These are phyloP conservation scores for Sula dactylatra DNA, from an alignment of 2,113 vertebrate species.

Conservation along the genomic window DNA sequence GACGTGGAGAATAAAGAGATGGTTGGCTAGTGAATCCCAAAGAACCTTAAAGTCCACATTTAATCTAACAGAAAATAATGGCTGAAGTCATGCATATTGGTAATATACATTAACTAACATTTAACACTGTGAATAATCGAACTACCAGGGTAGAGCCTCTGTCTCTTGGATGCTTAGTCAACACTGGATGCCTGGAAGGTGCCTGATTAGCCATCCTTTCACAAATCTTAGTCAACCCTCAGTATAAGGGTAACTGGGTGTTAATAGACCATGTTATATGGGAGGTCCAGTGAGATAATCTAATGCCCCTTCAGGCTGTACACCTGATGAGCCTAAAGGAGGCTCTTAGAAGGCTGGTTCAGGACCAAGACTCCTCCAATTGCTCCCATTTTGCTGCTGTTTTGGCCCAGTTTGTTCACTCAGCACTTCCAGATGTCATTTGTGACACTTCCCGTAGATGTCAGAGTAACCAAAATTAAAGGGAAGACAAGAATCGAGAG, in stretches of 20 bases:
- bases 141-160: not conserved
- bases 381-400: not conserved
- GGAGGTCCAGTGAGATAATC: not conserved
- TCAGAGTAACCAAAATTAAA: slow-evolving; percentile 21
- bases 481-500: not conserved
- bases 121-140: not conserved
- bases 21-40: not conserved
- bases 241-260: not conserved
- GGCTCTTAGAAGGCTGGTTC: not conserved
- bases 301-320: not conserved
- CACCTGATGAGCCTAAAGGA: not conserved
- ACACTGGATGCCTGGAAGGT: not conserved
- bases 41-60: not conserved
- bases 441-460: not conserved
- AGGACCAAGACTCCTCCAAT: not conserved
- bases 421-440: not conserved
- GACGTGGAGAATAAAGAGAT: not conserved
- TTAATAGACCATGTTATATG: not conserved
- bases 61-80: not conserved
- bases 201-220: not conserved
- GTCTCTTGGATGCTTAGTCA: not conserved
- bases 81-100: not conserved
- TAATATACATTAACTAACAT: not conserved
- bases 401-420: not conserved
- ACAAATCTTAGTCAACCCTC: not conserved